Evolutionary conservation across 1,140 invertebrate species (phyloP).

Genomic region (Phthorimaea operculella): DNA sequence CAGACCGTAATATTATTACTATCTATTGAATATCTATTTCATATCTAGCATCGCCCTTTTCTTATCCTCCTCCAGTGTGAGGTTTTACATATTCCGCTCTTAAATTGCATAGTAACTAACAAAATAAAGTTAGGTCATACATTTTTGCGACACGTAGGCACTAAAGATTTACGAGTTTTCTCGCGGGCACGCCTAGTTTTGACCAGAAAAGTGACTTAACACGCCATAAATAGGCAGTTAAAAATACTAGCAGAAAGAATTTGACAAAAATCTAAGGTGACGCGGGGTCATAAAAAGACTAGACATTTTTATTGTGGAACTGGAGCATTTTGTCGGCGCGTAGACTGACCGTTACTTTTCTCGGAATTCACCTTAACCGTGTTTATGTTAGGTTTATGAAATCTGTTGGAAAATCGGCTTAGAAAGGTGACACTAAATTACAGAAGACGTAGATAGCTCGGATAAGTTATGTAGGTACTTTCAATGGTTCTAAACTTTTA

Average conservation of each 20-base stretch:
- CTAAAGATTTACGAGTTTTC: not conserved
- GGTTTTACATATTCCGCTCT: no score
- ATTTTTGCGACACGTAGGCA: not conserved
- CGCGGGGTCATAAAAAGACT: constrained; percentile 36
- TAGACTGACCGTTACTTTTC: constrained; percentile 51
- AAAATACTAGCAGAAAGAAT: constrained; percentile 14
- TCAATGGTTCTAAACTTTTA: no score
- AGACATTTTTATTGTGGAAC: constrained; percentile 37
- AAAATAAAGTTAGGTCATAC: no score
- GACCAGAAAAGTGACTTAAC: not conserved
- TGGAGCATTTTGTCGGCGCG: constrained; percentile 44
- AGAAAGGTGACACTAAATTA: no score
- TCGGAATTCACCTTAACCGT: constrained; percentile 40
- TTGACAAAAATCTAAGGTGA: constrained; percentile 45
- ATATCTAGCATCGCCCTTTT: no score
- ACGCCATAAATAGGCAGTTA: constrained; percentile 3
- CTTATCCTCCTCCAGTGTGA: no score
- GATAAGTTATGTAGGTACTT: no score
- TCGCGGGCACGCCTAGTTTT: not conserved
- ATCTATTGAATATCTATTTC: no score
- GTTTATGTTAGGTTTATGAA: not conserved
- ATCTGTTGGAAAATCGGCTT: no score
- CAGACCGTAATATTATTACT: no score
- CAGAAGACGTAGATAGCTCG: no score
- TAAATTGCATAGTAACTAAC: no score